Evolutionary conservation across 2,888 invertebrate genomes (phyloP), one percentile per base, ranked within the genome.

Genomic region (Melanchra persicariae): DNA sequence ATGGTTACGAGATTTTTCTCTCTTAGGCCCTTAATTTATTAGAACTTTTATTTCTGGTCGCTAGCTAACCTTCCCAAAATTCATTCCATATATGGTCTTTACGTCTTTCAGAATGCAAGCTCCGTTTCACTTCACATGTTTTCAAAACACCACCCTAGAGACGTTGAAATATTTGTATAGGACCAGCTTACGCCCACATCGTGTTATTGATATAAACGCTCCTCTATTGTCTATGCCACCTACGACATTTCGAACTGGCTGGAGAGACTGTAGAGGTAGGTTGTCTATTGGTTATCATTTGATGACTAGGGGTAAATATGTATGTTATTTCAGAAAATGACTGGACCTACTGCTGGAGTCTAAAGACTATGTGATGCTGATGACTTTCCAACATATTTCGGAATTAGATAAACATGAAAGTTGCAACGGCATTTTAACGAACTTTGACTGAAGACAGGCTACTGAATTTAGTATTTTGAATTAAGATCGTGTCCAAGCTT

Each of bases 111-210:
- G 40, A 70, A 81, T 64, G 47, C 55, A 72, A 72, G 47, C 67
- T 52, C 1, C 47, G 8, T 64, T 45, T 24, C 7, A 54, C 3
- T 47, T 17, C 12, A 8, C 22, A 54, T 69, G 70, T 74, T 79
- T 75, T 70, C 74, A 70, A 72, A 78, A 84, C 68, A 74, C 55
- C 60, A 26, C 78, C 79, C 80, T 6, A 64, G 77, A 70, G 83
- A 71, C 66, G 62, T 51, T 66, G 79, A 71, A 66, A 74, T 87
- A 84, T 87, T 86, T 88, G 77, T 84, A 82, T 71, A 85, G 85
- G 81, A 84, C 77, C 65, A 62, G 79, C 83, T 86, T 83, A 85
- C 70, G 61, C 47, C 64, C 77, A 30, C 61, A 62, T 45, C 70
- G 63, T 66, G 61, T 77, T 84, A 83, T 84, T 83, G 80, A 84